Evolutionary conservation across 2,888 invertebrate species (phyloP).

Genomic region (Limenitis camilla): DNA sequence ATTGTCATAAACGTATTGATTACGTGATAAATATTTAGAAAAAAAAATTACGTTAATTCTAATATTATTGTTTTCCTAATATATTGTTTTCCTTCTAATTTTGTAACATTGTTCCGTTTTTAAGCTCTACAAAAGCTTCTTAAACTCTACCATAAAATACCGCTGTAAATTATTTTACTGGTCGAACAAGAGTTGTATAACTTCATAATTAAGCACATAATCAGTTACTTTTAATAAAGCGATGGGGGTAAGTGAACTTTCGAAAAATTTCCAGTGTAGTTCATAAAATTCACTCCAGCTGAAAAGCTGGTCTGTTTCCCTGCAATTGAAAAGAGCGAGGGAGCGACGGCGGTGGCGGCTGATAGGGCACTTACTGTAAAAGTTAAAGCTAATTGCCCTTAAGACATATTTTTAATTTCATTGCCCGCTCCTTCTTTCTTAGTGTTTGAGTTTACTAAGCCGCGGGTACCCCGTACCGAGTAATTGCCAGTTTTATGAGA

Average conservation of each 20-base stretch:
- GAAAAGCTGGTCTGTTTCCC: slow-evolving; percentile 60
- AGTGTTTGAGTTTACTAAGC: slow-evolving; percentile 66
- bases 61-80: no score
- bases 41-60: no score
- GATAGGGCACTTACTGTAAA: slow-evolving; percentile 74
- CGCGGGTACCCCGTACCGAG: slow-evolving; percentile 58
- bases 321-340: slow-evolving; percentile 71
- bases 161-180: no score
- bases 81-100: no score
- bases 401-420: slow-evolving; percentile 77
- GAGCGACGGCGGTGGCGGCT: slow-evolving; percentile 43
- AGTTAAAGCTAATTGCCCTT: slow-evolving; percentile 76
- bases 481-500: slow-evolving; percentile 72
- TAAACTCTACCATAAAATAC: no score
- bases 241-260: slow-evolving; percentile 34
- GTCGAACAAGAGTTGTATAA: background rate
- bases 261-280: slow-evolving; percentile 38
- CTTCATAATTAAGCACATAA: background rate
- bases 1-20: no score
- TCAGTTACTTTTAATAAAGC: slow-evolving; percentile 2
- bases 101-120: no score
- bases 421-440: slow-evolving; percentile 70
- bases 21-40: no score
- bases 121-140: no score
- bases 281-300: slow-evolving; percentile 68